Evolutionary conservation across 2,888 invertebrate species (phyloP), one percentile per base, ranked within the genome.

Genomic region (Apantesis nais): DNA sequence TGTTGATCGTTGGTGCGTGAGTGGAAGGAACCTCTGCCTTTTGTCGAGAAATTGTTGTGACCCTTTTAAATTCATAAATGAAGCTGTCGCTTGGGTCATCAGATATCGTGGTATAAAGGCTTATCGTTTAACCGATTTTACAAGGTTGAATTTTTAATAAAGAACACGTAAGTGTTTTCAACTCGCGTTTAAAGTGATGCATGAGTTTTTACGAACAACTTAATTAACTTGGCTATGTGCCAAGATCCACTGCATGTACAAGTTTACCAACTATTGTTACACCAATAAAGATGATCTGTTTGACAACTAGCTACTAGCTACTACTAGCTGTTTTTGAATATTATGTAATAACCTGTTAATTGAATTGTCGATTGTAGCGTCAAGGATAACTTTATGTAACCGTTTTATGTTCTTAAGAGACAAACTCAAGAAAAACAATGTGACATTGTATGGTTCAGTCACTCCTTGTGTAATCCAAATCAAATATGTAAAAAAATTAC

Each of bases 11-110:
- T 68, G 65, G 74, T 76, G 81, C 81, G 79, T 79, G 73, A 81
- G 74, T 72, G 70, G 25, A 70, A 66, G 71, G 73, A 73, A 71
- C 69, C 72, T 67, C 74, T 69, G 70, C 74, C 70, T 78, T 70
- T 77, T 81, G 72, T 75, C 68, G 72, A 71, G 83, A 75, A 78
- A 81, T 79, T 77, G 74, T 74, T 76, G 74, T 75, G 73, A 79
- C 79, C 79, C 77, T 75, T 71, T 76, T 70, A 77, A 76, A 76
- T 81, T 78, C 74, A 81, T 81, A 80, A 81, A 77, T 75, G 77
- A 81, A 81, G 74, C 79, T 72, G 75, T 74, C 73, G 66, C 72
- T 58, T 63, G 70, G 66, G 71, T 74, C 74, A 81, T 81, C 81
- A 71, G 81, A 81, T 81, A 81, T 73, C 68, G 68, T 63, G 63